Percentiles rank a stretch among this genome's conserved stretches.
These are phyloP conservation scores for Pollachius pollachius DNA, from an alignment of 2,113 vertebrate species.

Conservation along the genomic window DNA sequence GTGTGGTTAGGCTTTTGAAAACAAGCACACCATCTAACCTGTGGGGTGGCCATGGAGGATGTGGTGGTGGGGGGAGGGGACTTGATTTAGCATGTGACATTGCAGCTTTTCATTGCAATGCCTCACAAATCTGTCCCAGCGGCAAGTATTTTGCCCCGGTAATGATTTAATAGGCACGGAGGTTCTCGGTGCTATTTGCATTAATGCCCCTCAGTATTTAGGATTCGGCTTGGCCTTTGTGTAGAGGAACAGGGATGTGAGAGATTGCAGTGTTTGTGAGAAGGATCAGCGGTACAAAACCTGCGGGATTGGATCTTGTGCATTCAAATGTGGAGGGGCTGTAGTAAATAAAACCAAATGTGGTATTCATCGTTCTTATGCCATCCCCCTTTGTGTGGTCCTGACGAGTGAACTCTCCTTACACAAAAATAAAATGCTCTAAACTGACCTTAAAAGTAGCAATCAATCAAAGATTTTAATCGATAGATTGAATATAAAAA, in stretches of 20 bases:
- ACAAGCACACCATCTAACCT: not conserved
- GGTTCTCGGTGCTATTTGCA: slow-evolving; percentile 43
- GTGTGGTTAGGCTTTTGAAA: too few relatives aligned
- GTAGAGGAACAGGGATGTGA: slow-evolving; percentile 4
- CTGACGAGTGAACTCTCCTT: too few relatives aligned
- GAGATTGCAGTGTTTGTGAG: slow-evolving; percentile 14
- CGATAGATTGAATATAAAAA: too few relatives aligned
- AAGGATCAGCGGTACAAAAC: not conserved
- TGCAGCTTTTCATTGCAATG: slow-evolving; percentile 36
- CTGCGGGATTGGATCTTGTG: slow-evolving; percentile 12
- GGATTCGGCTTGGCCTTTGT: slow-evolving; percentile 24
- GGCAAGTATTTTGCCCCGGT: slow-evolving; percentile 29
- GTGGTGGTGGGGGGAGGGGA: too few relatives aligned
- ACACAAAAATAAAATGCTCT: too few relatives aligned
- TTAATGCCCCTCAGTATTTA: slow-evolving; percentile 44
- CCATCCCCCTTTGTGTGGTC: too few relatives aligned
- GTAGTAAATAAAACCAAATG: too few relatives aligned
- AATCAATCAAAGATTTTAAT: too few relatives aligned
- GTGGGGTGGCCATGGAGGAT: not conserved
- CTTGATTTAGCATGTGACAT: slow-evolving; percentile 11
- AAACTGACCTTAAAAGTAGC: too few relatives aligned
- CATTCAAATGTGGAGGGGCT: not conserved
- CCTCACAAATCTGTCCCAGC: slow-evolving; percentile 42
- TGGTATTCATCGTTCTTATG: too few relatives aligned
- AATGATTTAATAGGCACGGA: slow-evolving; percentile 39